Evolutionary conservation across 1,140 invertebrate species (phyloP).

Genomic region (Zaprionus lachaisei): DNA sequence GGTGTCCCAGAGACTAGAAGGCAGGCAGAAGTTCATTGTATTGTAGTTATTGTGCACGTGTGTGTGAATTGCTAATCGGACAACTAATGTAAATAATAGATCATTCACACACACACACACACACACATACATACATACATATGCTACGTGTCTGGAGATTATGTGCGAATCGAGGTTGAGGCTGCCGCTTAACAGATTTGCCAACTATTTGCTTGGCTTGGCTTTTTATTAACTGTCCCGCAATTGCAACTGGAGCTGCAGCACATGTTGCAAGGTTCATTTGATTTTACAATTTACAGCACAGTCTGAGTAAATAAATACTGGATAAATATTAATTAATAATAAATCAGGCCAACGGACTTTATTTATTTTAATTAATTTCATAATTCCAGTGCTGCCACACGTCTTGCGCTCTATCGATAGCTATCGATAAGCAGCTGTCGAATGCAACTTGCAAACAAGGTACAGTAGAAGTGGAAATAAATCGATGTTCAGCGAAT

Average conservation of each 20-base stretch:
- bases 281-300: constrained; percentile 1
- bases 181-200: constrained; percentile 34
- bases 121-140: constrained; percentile 15
- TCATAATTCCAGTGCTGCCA: background rate
- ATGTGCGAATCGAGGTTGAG: constrained; percentile 12
- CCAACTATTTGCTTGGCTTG: constrained; percentile 37
- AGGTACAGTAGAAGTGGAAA: too few relatives aligned
- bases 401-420: background rate
- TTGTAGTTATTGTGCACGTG: constrained; percentile 23
- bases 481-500: background rate
- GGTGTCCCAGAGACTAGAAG: background rate
- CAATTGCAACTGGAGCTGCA: background rate
- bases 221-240: constrained; percentile 29
- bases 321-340: background rate
- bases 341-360: background rate
- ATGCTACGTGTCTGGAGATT: constrained; percentile 33
- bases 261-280: background rate
- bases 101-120: constrained; percentile 39
- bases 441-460: background rate
- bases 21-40: constrained; percentile 26
- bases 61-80: constrained; percentile 8
- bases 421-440: background rate
- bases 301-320: background rate
- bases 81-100: constrained; percentile 53
- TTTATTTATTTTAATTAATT: background rate